phyloP scores from a whole-genome alignment of 1,140 invertebrate genomes.

The Holcopasites calliopsidis region DNA sequence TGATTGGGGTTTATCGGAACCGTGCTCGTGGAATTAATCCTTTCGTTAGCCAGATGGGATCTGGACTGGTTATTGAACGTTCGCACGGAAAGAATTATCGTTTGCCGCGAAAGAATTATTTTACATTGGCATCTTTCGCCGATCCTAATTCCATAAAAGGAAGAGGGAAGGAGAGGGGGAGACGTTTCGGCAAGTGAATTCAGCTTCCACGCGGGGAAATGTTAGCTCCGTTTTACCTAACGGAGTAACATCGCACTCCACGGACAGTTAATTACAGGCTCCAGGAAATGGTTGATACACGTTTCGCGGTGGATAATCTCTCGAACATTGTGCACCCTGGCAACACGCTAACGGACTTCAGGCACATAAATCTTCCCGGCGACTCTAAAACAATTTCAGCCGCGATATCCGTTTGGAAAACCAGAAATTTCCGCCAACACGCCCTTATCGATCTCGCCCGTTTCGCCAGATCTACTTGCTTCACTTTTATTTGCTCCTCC shows the following conservation, averaged over 20 bases:
- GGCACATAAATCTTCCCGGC: conserved; percentile 39
- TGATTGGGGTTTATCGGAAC: background rate
- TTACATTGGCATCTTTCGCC: too few species aligned
- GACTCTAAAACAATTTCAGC: conserved; percentile 9
- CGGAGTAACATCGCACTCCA: conserved; percentile 22
- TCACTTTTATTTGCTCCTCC: too few species aligned
- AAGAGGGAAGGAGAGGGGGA: too few species aligned
- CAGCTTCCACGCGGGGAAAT: background rate
- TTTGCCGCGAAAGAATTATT: too few species aligned
- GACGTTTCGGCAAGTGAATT: conserved; percentile 5
- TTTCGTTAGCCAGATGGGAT: too few species aligned
- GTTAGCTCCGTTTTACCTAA: conserved; percentile 29
- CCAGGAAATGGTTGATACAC: conserved; percentile 46
- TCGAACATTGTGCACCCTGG: conserved; percentile 32
- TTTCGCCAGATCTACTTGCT: background rate
- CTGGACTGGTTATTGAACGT: too few species aligned
- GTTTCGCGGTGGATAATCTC: conserved; percentile 37
- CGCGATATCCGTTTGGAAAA: background rate
- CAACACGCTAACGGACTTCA: conserved; percentile 32
- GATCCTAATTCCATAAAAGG: too few species aligned
- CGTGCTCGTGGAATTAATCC: background rate
- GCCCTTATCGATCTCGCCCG: background rate
- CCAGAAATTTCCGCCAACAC: background rate
- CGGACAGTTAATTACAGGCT: conserved; percentile 45
- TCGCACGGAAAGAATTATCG: background rate